phyloP scores from a whole-genome alignment of 2,797 vertebrate species.

The Diceros bicornis region DNA sequence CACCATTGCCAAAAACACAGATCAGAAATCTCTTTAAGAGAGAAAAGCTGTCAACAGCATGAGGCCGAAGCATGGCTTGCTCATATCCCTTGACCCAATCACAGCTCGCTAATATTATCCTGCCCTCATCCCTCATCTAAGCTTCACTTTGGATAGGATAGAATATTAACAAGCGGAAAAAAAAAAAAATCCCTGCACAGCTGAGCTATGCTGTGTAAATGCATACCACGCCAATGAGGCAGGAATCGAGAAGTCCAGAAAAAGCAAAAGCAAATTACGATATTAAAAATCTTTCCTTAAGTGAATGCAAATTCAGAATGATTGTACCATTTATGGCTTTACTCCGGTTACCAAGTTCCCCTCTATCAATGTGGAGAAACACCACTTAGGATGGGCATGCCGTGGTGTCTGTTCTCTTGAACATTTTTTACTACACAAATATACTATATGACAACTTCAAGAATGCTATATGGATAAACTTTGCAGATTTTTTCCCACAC shows the following conservation, averaged over 20 bases:
- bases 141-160: not conserved
- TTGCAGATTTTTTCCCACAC: not conserved
- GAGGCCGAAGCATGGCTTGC: not conserved
- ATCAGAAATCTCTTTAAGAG: not conserved
- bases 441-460: not conserved
- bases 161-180: not conserved
- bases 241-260: not conserved
- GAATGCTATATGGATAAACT: not conserved
- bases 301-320: conserved; percentile 27
- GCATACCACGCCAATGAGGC: not conserved
- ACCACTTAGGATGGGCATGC: not conserved
- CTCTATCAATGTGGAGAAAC: not conserved
- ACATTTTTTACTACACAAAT: not conserved
- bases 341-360: not conserved
- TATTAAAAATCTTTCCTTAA: not conserved
- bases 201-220: not conserved
- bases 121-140: not conserved
- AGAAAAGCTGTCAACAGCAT: not conserved
- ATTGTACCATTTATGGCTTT: not conserved
- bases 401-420: not conserved
- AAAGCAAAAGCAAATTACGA: not conserved
- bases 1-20: not conserved
- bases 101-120: not conserved
- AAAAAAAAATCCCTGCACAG: too few relatives aligned
- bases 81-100: not conserved